A percentile compares a stretch with the other conserved stretches of the same genome.
These are phyloP conservation scores for Metallyticus violacea DNA, from an alignment of 2,888 invertebrate genomes.

Conservation along the genomic window DNA sequence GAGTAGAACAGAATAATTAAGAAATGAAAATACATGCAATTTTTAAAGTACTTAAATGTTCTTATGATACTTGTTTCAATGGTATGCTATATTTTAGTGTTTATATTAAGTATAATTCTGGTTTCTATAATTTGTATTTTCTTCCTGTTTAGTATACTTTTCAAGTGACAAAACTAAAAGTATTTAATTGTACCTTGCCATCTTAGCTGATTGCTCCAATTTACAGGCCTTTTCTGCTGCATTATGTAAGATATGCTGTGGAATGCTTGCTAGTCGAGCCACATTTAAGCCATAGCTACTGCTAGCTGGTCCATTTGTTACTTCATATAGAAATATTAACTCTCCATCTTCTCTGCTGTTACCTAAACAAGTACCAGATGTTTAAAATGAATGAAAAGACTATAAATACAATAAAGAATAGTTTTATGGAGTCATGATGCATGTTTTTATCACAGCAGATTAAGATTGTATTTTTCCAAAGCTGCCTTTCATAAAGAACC, in stretches of 20 bases:
- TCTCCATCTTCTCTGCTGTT: not conserved
- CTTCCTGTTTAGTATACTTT: not conserved
- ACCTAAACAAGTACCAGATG: not conserved
- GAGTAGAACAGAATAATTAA: not conserved
- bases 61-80: not conserved
- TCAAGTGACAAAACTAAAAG: not conserved
- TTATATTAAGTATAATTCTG: too few species aligned
- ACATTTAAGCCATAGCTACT: constrained; percentile 48
- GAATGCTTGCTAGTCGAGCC: constrained; percentile 42
- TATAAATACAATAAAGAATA: too few species aligned
- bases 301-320: constrained; percentile 42
- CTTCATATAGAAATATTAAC: constrained; percentile 23
- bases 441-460: too few species aligned
- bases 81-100: not conserved
- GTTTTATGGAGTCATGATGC: too few species aligned
- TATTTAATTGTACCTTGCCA: not conserved
- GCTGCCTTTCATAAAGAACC: too few species aligned
- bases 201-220: not conserved
- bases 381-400: not conserved
- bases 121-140: not conserved
- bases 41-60: not conserved
- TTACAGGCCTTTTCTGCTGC: constrained; percentile 3
- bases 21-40: not conserved
- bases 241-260: not conserved
- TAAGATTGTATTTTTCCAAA: too few species aligned